A percentile compares a stretch with the other conserved stretches of the same genome.
phyloP scores from a whole-genome alignment of 2,797 vertebrate species.

The Poliocrania exsul region DNA sequence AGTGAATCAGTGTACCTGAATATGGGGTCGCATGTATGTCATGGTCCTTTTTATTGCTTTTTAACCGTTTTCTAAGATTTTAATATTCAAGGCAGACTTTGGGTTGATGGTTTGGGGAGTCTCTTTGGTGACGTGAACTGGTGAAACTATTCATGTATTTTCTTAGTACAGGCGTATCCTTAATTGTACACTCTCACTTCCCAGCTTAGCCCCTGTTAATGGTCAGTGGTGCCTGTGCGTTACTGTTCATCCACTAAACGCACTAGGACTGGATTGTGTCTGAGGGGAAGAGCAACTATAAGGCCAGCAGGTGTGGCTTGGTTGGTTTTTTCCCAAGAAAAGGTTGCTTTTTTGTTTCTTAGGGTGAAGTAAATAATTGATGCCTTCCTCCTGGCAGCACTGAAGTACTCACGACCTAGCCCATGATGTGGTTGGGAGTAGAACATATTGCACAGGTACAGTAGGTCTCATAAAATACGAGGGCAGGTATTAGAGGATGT shows the following conservation, averaged over 20 bases:
- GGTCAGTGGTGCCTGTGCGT: background rate
- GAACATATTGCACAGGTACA: background rate
- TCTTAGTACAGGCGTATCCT: background rate
- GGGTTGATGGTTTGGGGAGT: background rate
- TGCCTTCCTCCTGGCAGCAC: background rate
- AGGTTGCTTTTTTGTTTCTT: background rate
- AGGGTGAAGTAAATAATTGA: background rate
- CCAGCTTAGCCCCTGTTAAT: background rate
- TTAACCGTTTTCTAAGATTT: background rate
- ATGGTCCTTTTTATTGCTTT: background rate
- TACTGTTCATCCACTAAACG: background rate
- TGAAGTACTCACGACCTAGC: background rate
- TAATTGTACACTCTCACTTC: background rate
- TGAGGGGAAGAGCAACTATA: fast-evolving
- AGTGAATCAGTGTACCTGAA: background rate
- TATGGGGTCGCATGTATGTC: fast-evolving
- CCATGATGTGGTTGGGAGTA: background rate
- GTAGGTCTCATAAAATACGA: background rate
- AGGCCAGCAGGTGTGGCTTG: background rate
- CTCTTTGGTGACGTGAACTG: background rate
- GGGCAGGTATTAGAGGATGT: background rate
- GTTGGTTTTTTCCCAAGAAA: background rate
- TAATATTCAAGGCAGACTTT: background rate
- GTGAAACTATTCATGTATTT: background rate
- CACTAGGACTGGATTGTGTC: background rate